Evolutionary conservation across 2,888 invertebrate species (phyloP).

Genomic region (Dendrolimus houi): DNA sequence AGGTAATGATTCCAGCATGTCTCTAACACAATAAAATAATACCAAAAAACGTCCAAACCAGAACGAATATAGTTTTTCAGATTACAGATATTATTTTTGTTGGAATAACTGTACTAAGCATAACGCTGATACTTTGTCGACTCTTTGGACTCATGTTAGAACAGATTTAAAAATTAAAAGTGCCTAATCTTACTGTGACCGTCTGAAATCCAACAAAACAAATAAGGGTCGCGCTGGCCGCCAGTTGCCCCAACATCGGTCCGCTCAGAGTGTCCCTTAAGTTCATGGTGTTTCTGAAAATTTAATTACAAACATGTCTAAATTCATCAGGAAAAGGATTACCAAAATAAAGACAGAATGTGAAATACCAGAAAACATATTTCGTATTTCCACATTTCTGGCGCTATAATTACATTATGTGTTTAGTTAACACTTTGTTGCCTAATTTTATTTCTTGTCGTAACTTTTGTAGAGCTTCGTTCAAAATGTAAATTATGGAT

Average conservation of each 20-base stretch:
- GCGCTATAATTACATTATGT: background rate
- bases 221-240: conserved; percentile 49
- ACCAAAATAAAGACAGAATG: background rate
- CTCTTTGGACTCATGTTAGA: too few species aligned
- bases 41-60: too few species aligned
- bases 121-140: too few species aligned
- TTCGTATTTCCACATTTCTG: background rate
- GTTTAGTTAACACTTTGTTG: background rate
- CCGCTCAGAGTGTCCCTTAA: conserved; percentile 42
- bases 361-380: background rate
- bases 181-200: conserved; percentile 35
- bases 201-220: conserved; percentile 59
- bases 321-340: background rate
- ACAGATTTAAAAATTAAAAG: too few species aligned
- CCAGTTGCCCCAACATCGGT: conserved; percentile 57
- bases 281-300: conserved; percentile 39
- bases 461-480: too few species aligned
- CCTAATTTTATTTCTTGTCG: background rate
- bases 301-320: conserved; percentile 2
- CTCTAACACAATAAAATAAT: too few species aligned
- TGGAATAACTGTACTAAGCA: too few species aligned
- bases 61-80: too few species aligned
- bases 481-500: too few species aligned
- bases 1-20: too few species aligned
- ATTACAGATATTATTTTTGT: too few species aligned